phyloP scores from a whole-genome alignment of 2,888 invertebrate genomes.

The Gastrophysa polygoni region DNA sequence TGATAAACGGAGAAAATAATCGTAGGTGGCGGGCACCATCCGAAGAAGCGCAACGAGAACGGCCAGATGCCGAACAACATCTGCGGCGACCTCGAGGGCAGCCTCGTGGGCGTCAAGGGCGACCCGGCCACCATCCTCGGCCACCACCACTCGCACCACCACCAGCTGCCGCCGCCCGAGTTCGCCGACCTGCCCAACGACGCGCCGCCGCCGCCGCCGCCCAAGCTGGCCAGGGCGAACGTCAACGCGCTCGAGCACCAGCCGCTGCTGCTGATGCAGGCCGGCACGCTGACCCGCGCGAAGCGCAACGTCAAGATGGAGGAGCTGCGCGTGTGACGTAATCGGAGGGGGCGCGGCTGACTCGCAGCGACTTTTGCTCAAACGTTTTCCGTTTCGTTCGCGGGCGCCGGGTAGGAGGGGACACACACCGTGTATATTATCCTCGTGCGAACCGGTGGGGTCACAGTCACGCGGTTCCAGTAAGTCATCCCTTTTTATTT shows the following conservation, averaged over 20 bases:
- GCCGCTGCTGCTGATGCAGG: conserved; percentile 75
- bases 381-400: conserved; percentile 34
- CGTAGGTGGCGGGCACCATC: conserved; percentile 61
- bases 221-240: conserved; percentile 69
- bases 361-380: conserved; percentile 47
- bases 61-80: conserved; percentile 89
- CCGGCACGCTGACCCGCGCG: conserved; percentile 75
- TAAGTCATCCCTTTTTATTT: too few relatives aligned
- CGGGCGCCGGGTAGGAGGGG: neutral
- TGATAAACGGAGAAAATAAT: too few relatives aligned
- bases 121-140: conserved; percentile 76
- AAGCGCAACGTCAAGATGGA: conserved; percentile 71
- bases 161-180: conserved; percentile 81
- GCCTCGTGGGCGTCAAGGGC: conserved; percentile 58
- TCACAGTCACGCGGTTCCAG: too few relatives aligned
- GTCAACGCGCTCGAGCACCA: conserved; percentile 68
- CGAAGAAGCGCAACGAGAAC: conserved; percentile 78
- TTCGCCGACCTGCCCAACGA: conserved; percentile 80
- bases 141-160: conserved; percentile 79
- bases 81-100: conserved; percentile 80
- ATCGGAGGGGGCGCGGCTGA: conserved; percentile 37
- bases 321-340: conserved; percentile 81
- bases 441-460: too few relatives aligned
- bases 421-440: too few relatives aligned
- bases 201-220: conserved; percentile 77